Evolutionary conservation across 53 echinoderm and acorn worm genomes (phyloP), one percentile per base, ranked within the genome.

Genomic region (Arbacia lixula): DNA sequence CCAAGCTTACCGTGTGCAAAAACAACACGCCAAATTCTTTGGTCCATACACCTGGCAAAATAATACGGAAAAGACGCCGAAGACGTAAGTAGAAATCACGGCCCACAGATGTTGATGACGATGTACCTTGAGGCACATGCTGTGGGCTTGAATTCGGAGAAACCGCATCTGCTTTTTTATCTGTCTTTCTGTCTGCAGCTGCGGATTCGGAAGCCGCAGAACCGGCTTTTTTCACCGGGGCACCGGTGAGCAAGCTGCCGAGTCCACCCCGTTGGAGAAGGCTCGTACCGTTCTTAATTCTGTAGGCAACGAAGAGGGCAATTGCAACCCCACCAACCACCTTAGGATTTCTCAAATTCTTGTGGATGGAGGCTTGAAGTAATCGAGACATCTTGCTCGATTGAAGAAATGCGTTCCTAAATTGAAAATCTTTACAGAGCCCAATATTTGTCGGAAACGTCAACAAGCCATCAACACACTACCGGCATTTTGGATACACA

Each of bases 11-110:
- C 0, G 98, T 91, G 79, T 97, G 98, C 29, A 97, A 80, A 31
- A 88, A 67, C 42, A 97, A 76, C 53, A 97, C 80, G 40, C 91
- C 93, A 88, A 92, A 92, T 82, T 97, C 98, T 81, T 92, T 90
- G 35, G 85, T 72, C 56, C 88, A 68, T 1, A 97, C 9, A 10
- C 98, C 94, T 11, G 98, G 98, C 72, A 97, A 88, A 74, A 97
- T 93, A 27, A 97, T 94, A 65, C 88, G 94, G n/a, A 94, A 6
- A 1, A 97, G 85, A 19, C 74, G 64, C 12, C 84, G 42, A 1
- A 97, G 58, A 2, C 85, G 85, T 31, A 33, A 20, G 25, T 77
- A 92, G 65, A 92, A 92, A 40, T 89, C 85, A 17, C 36, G 28
- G 27, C 84, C 92, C 12, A 92, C 72, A 6, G 86, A 33, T 60